Evolutionary conservation across 1,140 invertebrate genomes (phyloP).

Genomic region (Chrysomallon squamiferum): DNA sequence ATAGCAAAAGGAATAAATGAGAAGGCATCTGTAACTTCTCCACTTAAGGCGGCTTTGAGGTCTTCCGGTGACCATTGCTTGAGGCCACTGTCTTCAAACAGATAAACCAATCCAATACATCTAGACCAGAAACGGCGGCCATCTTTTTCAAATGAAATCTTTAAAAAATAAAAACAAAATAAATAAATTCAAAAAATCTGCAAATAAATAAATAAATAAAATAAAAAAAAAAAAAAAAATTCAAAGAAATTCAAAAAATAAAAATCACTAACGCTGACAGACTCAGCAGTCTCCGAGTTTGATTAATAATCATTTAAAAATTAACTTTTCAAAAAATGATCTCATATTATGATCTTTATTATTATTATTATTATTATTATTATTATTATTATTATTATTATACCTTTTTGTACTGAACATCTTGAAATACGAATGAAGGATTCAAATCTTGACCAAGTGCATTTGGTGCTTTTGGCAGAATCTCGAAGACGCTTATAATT

Average conservation of each 20-base stretch:
- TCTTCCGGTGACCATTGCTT: constrained; percentile 18
- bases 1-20: constrained; percentile 23
- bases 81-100: constrained; percentile 31
- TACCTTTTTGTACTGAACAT: constrained; percentile 38
- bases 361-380: no score
- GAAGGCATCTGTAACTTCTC: constrained; percentile 22
- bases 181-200: no score
- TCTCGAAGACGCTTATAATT: constrained; percentile 26
- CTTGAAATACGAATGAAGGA: constrained; percentile 23
- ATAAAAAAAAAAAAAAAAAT: no score
- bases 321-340: no score
- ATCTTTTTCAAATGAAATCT: constrained; percentile 5
- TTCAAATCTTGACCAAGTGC: background rate
- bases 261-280: no score
- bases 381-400: background rate
- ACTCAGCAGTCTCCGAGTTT: no score
- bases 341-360: no score
- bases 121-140: constrained; percentile 13
- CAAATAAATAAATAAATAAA: no score
- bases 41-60: constrained; percentile 21
- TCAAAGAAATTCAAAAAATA: no score
- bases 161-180: background rate
- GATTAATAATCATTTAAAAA: no score
- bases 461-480: constrained; percentile 23
- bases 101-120: constrained; percentile 32